Base-by-base conservation (phyloP, 2,113 vertebrate genomes). In the Syrrhaptes paradoxus region DNA sequence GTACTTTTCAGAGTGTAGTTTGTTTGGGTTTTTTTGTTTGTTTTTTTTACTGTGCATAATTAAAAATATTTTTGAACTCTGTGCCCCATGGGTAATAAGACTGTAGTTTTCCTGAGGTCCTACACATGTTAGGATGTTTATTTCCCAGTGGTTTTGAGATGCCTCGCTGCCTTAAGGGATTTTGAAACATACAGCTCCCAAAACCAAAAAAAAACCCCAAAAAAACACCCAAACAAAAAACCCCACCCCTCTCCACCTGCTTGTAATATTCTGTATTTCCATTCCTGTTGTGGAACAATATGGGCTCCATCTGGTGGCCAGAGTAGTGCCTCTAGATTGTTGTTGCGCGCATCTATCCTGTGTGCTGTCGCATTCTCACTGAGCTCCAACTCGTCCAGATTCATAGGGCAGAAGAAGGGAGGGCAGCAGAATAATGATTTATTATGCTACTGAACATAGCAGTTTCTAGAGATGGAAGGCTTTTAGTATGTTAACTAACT, bases 281-380 rank as follows among this genome's bases (percentile, higher is more conserved):
- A 7, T 43, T 72, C 10, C 43, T 68, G 4, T 86, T 93, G 13
- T 51, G 54, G 90, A 95, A 93, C 94, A 83, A 78, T 98, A 73
- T 87, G 97, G 84, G 98, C 98, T 96, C 98, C 98, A 97, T 95
- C 98, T 98, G 93, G 96, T 97, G 98, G 98, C 31, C 86, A 95
- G 93, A 97, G 52, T 51, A 67, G 78, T 59, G 68, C 20, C 45
- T 84, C 71, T 43, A 29, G 36, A 17, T 51, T 38, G 20, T 21
- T 72, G 36, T 36, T 89, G 43, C 2, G 2, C 20, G 10, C 6
- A 2, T 57, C 70, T 43, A 13, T 62, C 15, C 49, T 71, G 20
- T 46, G 18, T 28, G 16, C 52, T 85, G 55, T 63, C 5, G 3
- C 5, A 20, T 65, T 77, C 31, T 68, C 16, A 15, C 26, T 73